Evolutionary conservation across 2,888 invertebrate genomes (phyloP).

Genomic region (Eristalis pertinax): DNA sequence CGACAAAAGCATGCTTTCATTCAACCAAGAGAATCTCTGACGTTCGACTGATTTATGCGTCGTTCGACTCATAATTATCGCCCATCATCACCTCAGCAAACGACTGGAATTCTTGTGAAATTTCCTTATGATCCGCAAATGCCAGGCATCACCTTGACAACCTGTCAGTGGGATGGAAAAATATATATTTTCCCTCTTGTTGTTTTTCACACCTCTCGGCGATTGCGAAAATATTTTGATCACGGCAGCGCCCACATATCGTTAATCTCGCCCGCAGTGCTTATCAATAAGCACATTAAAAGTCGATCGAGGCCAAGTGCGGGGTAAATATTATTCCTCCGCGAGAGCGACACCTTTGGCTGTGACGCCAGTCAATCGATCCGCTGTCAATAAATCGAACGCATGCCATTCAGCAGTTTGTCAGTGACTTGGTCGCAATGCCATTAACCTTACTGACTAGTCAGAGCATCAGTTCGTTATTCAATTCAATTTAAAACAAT

Average conservation of each 20-base stretch:
- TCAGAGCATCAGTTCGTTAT: conserved; percentile 23
- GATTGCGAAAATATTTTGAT: not conserved
- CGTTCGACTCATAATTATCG: not conserved
- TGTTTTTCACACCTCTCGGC: not conserved
- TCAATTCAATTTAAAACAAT: conserved; percentile 26
- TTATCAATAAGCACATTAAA: not conserved
- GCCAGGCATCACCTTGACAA: not conserved
- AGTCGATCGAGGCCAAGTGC: not conserved
- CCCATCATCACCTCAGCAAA: not conserved
- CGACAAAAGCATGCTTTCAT: not conserved
- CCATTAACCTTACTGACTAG: conserved; percentile 54
- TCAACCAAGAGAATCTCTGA: not conserved
- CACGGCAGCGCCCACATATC: not conserved
- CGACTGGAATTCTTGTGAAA: not conserved
- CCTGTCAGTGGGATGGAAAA: not conserved
- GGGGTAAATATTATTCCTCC: not conserved
- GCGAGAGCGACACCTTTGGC: not conserved
- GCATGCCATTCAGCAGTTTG: no score
- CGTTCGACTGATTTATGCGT: not conserved
- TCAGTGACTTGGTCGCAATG: conserved; percentile 6
- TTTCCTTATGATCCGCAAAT: not conserved
- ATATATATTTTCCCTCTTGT: not conserved
- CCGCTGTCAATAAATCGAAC: not conserved
- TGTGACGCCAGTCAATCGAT: not conserved
- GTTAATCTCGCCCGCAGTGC: not conserved